Base-by-base conservation (phyloP, 2,888 invertebrate species). In the Callinectes sapidus region DNA sequence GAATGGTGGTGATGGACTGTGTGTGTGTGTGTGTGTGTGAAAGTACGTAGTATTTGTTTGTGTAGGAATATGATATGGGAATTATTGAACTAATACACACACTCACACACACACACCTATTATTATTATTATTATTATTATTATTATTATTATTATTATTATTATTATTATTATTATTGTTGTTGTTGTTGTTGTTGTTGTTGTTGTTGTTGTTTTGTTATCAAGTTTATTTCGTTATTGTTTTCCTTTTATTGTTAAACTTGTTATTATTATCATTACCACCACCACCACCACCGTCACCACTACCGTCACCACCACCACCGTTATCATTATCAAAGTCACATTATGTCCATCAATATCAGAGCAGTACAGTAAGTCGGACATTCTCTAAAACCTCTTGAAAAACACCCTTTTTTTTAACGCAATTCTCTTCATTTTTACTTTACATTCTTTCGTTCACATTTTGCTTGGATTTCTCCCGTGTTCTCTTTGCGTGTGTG, bases 51-150 rank as follows among this genome's bases (percentile, higher is more conserved):
- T 71, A 28, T 71, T 28, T 71, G 71, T 71, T 18, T n/a, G 28
- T 71, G 28, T 23, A 71, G 10, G 28, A 71, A 28, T 71, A 71
- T n/a, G 28, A 71, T n/a, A 71, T 71, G 71, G 3, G 1, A 71
- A 28, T 10, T 71, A 71, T 71, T n/a, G n/a, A 8, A 28, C 71
- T 28, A 28, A 71, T 28, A 71, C 71, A 71, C 71, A 71, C 71
- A 71, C 71, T 28, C 71, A 71, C 71, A 71, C 71, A 71, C 71
- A 71, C 71, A 71, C 71, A 71, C 71, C 71, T n/a, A 35, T 32
- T 81, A 8, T 32, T 81, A 2, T 16, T 81, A 35, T 71, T 71
- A 28, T 71, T 71, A 61, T 71, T 28, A n/a, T 71, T 71, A 71
- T 71, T 28, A 71, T 71, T 23, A 61, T 71, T 71, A 28, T 71